A percentile compares a stretch with the other conserved stretches of the same genome.
Evolutionary conservation across 2,888 invertebrate genomes (phyloP).

Genomic region (Microplitis manilae): DNA sequence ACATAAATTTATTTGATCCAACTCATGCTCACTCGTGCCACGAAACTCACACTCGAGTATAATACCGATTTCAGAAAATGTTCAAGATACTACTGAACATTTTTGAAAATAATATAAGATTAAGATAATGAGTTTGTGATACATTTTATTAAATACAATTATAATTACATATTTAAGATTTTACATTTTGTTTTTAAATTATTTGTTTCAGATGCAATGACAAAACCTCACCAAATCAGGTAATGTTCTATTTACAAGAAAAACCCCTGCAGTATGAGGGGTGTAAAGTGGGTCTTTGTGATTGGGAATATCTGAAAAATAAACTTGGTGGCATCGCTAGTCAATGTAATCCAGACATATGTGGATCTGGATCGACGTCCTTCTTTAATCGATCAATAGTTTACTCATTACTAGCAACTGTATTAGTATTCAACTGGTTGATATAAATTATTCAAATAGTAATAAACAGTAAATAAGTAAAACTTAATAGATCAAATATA

Average conservation of each 20-base stretch:
- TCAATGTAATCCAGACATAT: conserved; percentile 76
- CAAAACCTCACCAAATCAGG: conserved; percentile 71
- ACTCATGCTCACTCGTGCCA: too few species aligned
- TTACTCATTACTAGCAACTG: conserved; percentile 25
- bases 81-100: too few species aligned
- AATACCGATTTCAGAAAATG: too few species aligned
- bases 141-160: too few species aligned
- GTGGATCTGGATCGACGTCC: conserved; percentile 68
- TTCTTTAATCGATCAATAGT: conserved; percentile 34
- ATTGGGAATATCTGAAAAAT: conserved; percentile 80
- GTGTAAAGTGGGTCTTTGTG: conserved; percentile 85
- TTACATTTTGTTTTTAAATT: background rate
- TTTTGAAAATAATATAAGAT: too few species aligned
- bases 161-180: background rate
- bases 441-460: background rate
- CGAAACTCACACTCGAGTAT: too few species aligned
- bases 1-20: too few species aligned
- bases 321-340: conserved; percentile 75
- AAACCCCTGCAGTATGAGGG: conserved; percentile 78
- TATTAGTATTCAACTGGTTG: conserved; percentile 31
- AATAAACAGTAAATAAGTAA: background rate
- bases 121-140: too few species aligned
- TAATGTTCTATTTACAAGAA: conserved; percentile 83
- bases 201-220: conserved; percentile 73
- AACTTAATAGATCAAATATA: background rate